Percentiles rank a stretch among this genome's conserved stretches.
These are phyloP conservation scores for Enteromius unitaeniatus DNA, from an alignment of 2,797 vertebrate genomes.

Conservation along the genomic window DNA sequence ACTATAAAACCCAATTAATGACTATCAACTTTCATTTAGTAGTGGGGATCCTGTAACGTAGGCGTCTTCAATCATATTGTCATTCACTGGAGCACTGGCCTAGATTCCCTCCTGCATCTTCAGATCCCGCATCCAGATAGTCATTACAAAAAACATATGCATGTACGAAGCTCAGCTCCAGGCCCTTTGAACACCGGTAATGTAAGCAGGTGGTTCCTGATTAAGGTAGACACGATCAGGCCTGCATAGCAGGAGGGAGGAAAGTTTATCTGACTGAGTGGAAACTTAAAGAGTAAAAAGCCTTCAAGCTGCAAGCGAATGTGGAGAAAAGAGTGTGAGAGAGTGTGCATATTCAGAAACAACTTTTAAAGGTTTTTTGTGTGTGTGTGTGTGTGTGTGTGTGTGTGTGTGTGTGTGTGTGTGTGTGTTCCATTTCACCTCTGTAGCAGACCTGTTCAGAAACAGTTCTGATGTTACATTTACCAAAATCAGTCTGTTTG, in stretches of 20 bases:
- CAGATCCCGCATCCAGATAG: constrained; percentile 43
- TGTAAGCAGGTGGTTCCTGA: constrained; percentile 53
- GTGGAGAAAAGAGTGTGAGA: not conserved
- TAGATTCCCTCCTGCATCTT: constrained; percentile 46
- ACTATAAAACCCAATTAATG: not conserved
- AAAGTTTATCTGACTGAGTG: constrained; percentile 13
- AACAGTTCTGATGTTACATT: not conserved
- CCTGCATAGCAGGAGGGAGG: constrained; percentile 16
- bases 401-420: too few species aligned
- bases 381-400: too few species aligned
- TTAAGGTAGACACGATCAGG: constrained; percentile 40
- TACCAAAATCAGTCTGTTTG: not conserved
- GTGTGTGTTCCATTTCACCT: not conserved
- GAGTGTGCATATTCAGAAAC: not conserved
- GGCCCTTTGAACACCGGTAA: constrained; percentile 46
- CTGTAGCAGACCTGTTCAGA: not conserved
- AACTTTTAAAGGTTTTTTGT: too few species aligned
- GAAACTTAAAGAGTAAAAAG: not conserved
- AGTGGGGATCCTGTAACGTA: not conserved
- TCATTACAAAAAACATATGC: constrained; percentile 53
- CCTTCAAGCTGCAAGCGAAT: not conserved
- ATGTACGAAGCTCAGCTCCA: constrained; percentile 24
- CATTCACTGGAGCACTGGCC: constrained; percentile 57
- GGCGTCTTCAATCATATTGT: constrained; percentile 40
- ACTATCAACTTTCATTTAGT: not conserved